These are phyloP conservation scores for Bhutanitis thaidina DNA, from an alignment of 2,888 invertebrate species.

Conservation along the genomic window DNA sequence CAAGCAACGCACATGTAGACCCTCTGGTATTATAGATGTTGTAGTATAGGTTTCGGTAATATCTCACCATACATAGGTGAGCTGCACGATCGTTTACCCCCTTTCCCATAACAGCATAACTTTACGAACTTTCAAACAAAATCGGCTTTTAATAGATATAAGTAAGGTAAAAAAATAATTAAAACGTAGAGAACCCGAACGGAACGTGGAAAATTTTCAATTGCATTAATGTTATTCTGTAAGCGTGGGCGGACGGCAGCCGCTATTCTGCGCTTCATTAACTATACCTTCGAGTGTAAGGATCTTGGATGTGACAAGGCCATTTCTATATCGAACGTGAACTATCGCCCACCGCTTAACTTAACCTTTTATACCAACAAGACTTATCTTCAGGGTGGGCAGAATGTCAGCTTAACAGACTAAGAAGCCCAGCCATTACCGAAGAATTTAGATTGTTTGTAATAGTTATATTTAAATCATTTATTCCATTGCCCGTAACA, in stretches of 20 bases:
- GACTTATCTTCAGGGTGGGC: slow-evolving; percentile 12
- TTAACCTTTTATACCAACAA: slow-evolving; percentile 20
- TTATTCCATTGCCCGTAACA: no score
- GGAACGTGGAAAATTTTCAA: not conserved
- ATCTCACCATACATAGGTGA: no score
- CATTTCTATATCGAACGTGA: not conserved
- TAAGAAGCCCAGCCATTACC: no score
- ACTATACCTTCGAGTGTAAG: not conserved
- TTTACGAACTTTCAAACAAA: not conserved
- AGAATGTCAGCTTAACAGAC: not conserved
- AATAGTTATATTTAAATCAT: no score
- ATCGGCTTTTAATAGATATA: no score
- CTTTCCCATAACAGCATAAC: no score
- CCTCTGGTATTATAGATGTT: no score
- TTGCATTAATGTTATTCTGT: not conserved
- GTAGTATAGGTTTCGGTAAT: no score
- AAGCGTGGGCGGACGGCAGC: not conserved
- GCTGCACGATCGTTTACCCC: no score
- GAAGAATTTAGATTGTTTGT: no score
- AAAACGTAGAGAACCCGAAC: not conserved
- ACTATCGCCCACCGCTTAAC: not conserved
- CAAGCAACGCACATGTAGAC: no score
- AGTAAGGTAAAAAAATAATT: not conserved
- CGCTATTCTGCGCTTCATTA: not conserved
- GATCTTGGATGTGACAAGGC: not conserved